Conservation (phyloP, 35 echinoderm and acorn worm genomes). For the Ophioderma brevispina region DNA sequence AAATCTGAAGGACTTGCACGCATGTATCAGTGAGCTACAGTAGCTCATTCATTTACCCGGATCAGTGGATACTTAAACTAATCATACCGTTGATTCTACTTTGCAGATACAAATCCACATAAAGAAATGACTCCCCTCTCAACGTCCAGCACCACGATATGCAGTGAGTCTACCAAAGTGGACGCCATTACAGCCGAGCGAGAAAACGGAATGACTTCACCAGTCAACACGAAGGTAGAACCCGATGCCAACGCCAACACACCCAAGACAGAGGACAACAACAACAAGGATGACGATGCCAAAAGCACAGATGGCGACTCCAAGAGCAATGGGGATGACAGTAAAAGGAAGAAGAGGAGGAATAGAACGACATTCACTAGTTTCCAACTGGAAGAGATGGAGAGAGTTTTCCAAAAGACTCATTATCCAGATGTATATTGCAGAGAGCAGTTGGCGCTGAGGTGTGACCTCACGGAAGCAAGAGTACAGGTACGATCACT, state of each 20-base stretch:
- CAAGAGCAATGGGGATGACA: slow-evolving; percentile 70
- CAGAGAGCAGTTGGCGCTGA: slow-evolving; percentile 88
- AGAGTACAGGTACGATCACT: slow-evolving; percentile 88
- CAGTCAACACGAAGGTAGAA: slow-evolving; percentile 1
- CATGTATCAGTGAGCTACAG: no score
- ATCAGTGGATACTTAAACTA: not conserved
- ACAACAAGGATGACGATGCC: slow-evolving; percentile 71
- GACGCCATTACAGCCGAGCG: slow-evolving; percentile 16
- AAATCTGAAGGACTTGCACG: no score
- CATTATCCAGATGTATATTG: slow-evolving; percentile 98
- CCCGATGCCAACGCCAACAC: not conserved
- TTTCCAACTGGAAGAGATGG: slow-evolving; percentile 98
- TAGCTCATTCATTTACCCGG: not conserved
- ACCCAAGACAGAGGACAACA: slow-evolving; percentile 40
- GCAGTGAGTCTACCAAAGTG: slow-evolving; percentile 41
- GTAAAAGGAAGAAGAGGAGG: slow-evolving; percentile 91
- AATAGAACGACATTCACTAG: slow-evolving; percentile 98
- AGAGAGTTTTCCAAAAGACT: slow-evolving; percentile 95
- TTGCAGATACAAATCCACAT: slow-evolving; percentile 66
- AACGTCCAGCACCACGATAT: slow-evolving; percentile 21
- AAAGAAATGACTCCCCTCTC: slow-evolving; percentile 87
- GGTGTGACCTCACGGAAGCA: slow-evolving; percentile 96
- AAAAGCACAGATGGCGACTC: slow-evolving; percentile 67
- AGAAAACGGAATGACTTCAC: slow-evolving; percentile 1
- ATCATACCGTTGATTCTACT: not conserved